These are phyloP conservation scores for Penelope pileata DNA, from an alignment of 2,113 vertebrate genomes.

Conservation along the genomic window DNA sequence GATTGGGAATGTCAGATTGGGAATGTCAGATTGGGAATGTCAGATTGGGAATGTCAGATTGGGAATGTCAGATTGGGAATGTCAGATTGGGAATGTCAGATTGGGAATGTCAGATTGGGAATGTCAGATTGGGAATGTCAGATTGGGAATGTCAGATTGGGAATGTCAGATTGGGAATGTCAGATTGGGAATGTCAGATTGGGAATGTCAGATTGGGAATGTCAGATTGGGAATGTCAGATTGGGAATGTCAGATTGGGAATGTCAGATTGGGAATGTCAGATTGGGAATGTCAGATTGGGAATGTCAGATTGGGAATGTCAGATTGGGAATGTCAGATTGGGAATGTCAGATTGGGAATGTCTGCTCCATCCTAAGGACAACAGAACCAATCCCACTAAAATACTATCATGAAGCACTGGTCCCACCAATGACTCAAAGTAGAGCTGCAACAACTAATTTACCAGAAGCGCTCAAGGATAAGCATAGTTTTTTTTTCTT, in stretches of 20 bases:
- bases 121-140: not conserved
- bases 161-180: not conserved
- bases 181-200: not conserved
- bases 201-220: not conserved
- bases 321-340: not conserved
- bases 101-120: not conserved
- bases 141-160: not conserved
- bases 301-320: not conserved
- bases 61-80: not conserved
- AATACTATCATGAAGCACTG: not conserved
- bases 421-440: not conserved
- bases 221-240: not conserved
- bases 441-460: not conserved
- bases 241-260: not conserved
- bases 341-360: not conserved
- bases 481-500: not conserved
- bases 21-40: not conserved
- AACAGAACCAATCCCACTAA: not conserved
- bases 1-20: not conserved
- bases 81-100: not conserved
- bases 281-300: not conserved
- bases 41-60: not conserved
- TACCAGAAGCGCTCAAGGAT: not conserved
- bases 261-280: not conserved
- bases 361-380: not conserved